Conservation (phyloP, 2,113 vertebrate genomes). For the Gymnarchus niloticus region DNA sequence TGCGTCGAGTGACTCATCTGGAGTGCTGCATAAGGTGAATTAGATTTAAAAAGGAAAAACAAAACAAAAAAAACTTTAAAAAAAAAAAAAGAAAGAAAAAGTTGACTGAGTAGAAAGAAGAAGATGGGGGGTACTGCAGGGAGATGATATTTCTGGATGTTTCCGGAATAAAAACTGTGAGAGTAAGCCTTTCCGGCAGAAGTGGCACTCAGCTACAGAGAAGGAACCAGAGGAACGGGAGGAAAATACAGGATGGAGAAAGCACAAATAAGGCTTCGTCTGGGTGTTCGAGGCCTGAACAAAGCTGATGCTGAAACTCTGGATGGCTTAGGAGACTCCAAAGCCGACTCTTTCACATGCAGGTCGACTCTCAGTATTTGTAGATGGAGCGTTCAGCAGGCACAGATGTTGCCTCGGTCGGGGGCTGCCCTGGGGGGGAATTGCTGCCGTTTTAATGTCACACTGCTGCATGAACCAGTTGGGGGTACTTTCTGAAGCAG, state of each 20-base stretch:
- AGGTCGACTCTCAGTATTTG: neutral
- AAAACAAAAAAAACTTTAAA: neutral
- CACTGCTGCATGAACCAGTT: too few relatives aligned
- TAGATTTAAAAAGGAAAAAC: slow-evolving; percentile 1
- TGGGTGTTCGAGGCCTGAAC: neutral
- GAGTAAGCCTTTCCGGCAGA: neutral
- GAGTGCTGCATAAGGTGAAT: neutral
- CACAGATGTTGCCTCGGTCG: neutral
- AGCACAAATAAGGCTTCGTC: neutral
- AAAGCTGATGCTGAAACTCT: neutral
- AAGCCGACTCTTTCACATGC: neutral
- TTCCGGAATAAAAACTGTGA: neutral
- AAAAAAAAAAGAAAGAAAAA: neutral
- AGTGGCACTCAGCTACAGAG: neutral
- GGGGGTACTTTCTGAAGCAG: neutral
- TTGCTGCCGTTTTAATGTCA: neutral
- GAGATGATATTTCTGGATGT: neutral
- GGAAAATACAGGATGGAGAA: neutral
- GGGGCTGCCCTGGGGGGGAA: neutral
- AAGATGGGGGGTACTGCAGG: neutral
- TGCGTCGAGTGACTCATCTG: slow-evolving; percentile 11
- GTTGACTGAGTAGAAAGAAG: neutral
- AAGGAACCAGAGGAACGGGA: neutral
- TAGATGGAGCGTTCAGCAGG: neutral
- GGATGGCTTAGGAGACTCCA: neutral